These are phyloP conservation scores for Hyperoodon ampullatus DNA, from an alignment of 2,113 vertebrate genomes.

Conservation along the genomic window DNA sequence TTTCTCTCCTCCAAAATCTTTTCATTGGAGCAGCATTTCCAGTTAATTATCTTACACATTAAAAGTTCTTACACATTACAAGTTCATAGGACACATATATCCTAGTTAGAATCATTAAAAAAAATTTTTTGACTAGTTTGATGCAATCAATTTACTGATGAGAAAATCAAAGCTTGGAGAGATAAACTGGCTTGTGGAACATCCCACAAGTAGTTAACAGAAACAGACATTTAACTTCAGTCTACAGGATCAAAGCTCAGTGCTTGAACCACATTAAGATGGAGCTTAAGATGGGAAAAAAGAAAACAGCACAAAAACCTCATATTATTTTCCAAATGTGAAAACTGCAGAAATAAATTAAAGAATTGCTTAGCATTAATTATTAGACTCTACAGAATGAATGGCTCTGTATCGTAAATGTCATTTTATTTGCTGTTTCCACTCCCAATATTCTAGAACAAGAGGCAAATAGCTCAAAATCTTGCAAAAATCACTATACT, in stretches of 20 bases:
- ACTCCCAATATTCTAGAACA: not conserved
- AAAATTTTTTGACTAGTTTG: not conserved
- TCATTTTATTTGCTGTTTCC: slow-evolving; percentile 21
- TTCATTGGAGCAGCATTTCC: not conserved
- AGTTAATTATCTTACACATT: not conserved
- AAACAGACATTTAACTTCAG: not conserved
- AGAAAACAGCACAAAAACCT: not conserved
- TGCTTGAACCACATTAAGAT: not conserved
- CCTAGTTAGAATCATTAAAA: not conserved
- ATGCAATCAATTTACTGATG: not conserved
- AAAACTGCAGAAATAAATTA: not conserved
- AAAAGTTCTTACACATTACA: not conserved
- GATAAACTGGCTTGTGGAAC: not conserved
- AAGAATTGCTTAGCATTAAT: not conserved
- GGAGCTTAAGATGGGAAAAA: not conserved
- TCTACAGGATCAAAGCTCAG: not conserved
- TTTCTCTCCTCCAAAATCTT: not conserved
- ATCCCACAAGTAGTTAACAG: not conserved
- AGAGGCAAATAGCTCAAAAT: slow-evolving; percentile 2
- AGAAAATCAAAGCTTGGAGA: not conserved
- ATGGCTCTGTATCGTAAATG: not conserved
- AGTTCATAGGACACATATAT: not conserved
- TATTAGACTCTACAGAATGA: not conserved
- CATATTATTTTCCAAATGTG: not conserved
- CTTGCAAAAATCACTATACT: not conserved